Conservation (phyloP, 2,113 vertebrate species). For the Irena cyanogastra region DNA sequence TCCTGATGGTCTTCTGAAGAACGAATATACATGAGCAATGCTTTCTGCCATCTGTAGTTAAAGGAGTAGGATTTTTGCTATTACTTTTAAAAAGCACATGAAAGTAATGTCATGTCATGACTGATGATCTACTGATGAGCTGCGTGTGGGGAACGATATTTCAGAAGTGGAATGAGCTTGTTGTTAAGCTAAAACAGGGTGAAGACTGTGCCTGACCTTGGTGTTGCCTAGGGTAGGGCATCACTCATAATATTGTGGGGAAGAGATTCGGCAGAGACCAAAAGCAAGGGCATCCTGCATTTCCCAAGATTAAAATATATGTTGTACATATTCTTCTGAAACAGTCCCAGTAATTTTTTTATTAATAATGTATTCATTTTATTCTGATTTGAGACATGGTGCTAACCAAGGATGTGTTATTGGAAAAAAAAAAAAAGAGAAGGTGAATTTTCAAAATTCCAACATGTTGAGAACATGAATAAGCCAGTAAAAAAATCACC, state of each 20-base stretch:
- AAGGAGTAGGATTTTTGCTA: neutral
- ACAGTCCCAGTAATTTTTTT: neutral
- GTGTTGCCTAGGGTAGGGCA: neutral
- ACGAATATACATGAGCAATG: neutral
- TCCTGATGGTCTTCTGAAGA: neutral
- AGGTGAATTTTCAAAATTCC: neutral
- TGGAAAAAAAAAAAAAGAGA: neutral
- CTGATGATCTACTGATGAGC: neutral
- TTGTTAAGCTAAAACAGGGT: neutral
- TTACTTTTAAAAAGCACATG: neutral
- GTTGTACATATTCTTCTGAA: neutral
- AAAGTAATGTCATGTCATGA: neutral
- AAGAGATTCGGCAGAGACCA: neutral
- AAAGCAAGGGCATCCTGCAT: neutral
- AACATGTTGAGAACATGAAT: fast-evolving
- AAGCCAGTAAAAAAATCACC: neutral
- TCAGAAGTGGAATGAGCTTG: neutral
- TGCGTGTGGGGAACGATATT: neutral
- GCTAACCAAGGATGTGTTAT: neutral
- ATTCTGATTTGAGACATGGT: neutral
- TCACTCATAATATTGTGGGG: neutral
- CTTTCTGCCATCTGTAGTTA: neutral
- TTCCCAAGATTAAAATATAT: neutral
- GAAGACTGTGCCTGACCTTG: neutral
- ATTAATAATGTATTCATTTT: neutral